Conservation (phyloP, 2,888 invertebrate species). For the Pogonocherus hispidulus region DNA sequence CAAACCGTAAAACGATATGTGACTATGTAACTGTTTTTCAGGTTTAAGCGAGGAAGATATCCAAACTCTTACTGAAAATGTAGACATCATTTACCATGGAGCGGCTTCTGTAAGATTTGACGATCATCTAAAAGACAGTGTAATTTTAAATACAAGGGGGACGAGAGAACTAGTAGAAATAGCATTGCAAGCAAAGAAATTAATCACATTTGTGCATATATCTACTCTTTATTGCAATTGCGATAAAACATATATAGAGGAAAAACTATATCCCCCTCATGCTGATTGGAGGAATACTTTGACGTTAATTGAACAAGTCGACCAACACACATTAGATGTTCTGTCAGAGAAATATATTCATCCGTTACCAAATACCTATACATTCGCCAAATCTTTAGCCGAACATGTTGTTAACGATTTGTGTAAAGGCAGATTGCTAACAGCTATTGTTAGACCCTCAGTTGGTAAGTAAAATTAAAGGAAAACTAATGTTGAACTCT, state of each 20-base stretch:
- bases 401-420: conserved; percentile 82
- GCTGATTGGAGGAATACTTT: conserved; percentile 80
- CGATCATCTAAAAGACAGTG: conserved; percentile 78
- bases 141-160: conserved; percentile 76
- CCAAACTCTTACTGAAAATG: conserved; percentile 71
- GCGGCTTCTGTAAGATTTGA: conserved; percentile 90
- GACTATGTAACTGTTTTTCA: no score
- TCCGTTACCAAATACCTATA: conserved; percentile 89
- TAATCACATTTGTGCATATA: conserved; percentile 78
- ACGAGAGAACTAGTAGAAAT: conserved; percentile 76
- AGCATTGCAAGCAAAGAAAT: conserved; percentile 66
- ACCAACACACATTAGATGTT: conserved; percentile 71
- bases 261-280: conserved; percentile 79
- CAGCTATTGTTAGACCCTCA: conserved; percentile 87
- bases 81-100: conserved; percentile 81
- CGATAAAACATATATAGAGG: conserved; percentile 78
- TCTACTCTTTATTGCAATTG: conserved; percentile 92
- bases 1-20: no score
- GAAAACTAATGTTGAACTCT: no score
- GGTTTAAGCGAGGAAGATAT: conserved; percentile 72
- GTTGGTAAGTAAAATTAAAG: conserved; percentile 77
- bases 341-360: conserved; percentile 75
- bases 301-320: conserved; percentile 74
- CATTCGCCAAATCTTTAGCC: conserved; percentile 89
- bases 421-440: conserved; percentile 74